These are phyloP conservation scores for Oncorhynchus clarkii DNA, from an alignment of 2,113 vertebrate genomes.

Conservation along the genomic window DNA sequence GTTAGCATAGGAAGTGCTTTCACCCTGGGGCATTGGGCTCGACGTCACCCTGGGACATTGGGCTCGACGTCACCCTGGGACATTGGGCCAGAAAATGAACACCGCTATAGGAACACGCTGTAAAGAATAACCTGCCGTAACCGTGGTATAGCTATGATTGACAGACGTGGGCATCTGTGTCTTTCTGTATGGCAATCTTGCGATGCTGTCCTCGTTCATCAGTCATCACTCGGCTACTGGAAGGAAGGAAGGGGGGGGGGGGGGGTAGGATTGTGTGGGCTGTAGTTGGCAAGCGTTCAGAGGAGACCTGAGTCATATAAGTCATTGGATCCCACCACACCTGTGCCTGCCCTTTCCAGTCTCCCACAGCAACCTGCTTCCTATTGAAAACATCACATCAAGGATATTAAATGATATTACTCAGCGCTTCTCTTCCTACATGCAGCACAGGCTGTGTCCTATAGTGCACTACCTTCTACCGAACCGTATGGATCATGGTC, in stretches of 20 bases:
- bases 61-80: too few relatives aligned
- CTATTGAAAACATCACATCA: neutral
- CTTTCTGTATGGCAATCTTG: too few relatives aligned
- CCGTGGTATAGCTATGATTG: slow-evolving; percentile 61
- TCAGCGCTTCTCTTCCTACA: slow-evolving; percentile 68
- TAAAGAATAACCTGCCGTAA: slow-evolving; percentile 48
- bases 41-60: too few relatives aligned
- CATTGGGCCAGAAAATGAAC: slow-evolving; percentile 59
- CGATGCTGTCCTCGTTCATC: too few relatives aligned
- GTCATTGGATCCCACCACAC: neutral
- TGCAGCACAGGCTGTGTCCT: too few relatives aligned
- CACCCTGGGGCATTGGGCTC: too few relatives aligned
- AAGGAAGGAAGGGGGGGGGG: neutral
- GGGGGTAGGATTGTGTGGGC: too few relatives aligned
- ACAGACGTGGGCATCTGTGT: slow-evolving; percentile 18
- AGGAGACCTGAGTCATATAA: neutral
- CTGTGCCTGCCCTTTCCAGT: neutral
- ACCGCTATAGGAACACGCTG: slow-evolving; percentile 48
- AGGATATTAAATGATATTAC: slow-evolving; percentile 67
- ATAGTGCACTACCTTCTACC: too few relatives aligned
- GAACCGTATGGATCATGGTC: too few relatives aligned
- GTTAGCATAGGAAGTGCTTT: neutral
- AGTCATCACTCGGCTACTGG: too few relatives aligned
- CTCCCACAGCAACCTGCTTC: neutral
- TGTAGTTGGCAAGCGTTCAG: neutral